Percentiles rank a stretch among this genome's conserved stretches.
Conservation (phyloP, 2,888 invertebrate genomes). For the Rugalucina vietnamica region DNA sequence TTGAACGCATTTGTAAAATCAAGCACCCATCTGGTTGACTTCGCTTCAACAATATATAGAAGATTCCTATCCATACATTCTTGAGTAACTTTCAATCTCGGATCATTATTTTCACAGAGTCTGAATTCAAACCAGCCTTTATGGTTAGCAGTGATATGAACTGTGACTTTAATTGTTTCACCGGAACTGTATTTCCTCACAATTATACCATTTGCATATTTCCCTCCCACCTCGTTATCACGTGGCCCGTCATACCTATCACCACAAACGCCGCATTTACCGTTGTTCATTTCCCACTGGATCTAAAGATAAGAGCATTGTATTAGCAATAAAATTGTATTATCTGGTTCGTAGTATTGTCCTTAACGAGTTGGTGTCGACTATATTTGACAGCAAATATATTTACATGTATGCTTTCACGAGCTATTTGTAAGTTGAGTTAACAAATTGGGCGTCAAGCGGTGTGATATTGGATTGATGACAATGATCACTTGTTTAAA, state of each 20-base stretch:
- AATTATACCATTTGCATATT: conserved; percentile 60
- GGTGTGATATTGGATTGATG: too few species aligned
- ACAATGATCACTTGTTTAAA: too few species aligned
- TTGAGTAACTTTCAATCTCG: conserved; percentile 62
- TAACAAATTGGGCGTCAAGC: too few species aligned
- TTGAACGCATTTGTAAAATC: conserved; percentile 29
- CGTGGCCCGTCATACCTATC: conserved; percentile 38
- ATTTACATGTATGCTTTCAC: too few species aligned
- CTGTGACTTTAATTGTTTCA: conserved; percentile 37
- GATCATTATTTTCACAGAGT: conserved; percentile 46
- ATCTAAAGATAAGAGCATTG: too few species aligned
- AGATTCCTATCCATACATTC: conserved; percentile 73
- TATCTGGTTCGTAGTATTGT: too few species aligned
- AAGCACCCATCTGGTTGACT: conserved; percentile 43
- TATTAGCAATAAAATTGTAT: background rate
- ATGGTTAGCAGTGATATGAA: conserved; percentile 64
- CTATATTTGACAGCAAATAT: too few species aligned
- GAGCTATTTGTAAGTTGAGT: too few species aligned
- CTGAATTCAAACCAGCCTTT: conserved; percentile 58
- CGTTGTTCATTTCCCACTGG: conserved; percentile 57
- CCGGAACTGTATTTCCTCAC: conserved; percentile 44
- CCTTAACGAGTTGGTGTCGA: too few species aligned
- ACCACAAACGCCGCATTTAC: conserved; percentile 65
- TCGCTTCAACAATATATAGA: conserved; percentile 38
- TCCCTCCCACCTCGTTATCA: conserved; percentile 54